Evolutionary conservation across 2,113 vertebrate species (phyloP), one percentile per base, ranked within the genome.

Genomic region (Peromyscus californicus): DNA sequence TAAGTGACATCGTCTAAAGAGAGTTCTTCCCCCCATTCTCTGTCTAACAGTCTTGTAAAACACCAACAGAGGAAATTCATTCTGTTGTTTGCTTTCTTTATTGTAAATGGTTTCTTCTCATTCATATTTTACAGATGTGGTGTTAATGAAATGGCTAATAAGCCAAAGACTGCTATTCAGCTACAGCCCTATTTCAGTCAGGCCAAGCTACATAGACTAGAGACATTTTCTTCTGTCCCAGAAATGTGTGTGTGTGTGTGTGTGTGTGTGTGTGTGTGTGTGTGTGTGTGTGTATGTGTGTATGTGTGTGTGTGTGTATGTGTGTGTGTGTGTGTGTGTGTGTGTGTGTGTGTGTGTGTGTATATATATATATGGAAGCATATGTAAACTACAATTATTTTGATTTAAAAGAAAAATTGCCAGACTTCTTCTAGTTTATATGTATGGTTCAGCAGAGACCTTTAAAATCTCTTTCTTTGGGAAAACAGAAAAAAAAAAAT

Each of bases 1-100:
- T 99, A 99, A 99, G 98, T 99, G 98, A 99, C 98, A 99, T 97
- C 98, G 97, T 98, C 98, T 98, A 98, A 98, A 98, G 98, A 98
- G 98, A 98, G 96, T 99, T 98, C 98, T 98, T 98, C 98, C 98
- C 98, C 97, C 98, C 98, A 98, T 98, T 99, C 98, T 98, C 98
- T 98, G 97, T 96, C 97, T 95, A 98, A 98, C 97, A 97, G 96
- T 65, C 70, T 97, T 98, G 84, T 96, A 98, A 98, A 99, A 98
- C 98, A 98, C 98, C 98, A 99, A 98, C 98, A 98, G 98, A 98
- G 97, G 95, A 98, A 92, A 98, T 98, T 98, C 80, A 98, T 98
- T 99, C 98, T 94, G 97, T 98, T 98, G 98, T 98, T 98, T 98
- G 98, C 98, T 98, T 98, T 99, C 98, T 98, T 98, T 98, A 97